Conservation (phyloP, 2,113 vertebrate species). For the Lontra canadensis region DNA sequence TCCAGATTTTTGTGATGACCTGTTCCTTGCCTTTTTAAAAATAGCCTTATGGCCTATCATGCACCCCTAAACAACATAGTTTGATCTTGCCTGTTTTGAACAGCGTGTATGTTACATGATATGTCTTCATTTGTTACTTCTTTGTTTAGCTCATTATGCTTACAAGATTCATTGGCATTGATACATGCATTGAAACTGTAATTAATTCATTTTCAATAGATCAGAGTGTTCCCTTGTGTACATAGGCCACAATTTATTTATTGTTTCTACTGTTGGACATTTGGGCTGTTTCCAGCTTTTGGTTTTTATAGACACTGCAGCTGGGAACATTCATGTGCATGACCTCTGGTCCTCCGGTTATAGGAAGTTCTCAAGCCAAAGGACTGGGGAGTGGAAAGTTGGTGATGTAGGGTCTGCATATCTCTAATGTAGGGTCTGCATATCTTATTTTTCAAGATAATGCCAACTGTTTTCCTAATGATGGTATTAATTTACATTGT, state of each 20-base stretch:
- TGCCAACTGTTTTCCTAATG: not conserved
- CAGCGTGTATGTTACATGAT: not conserved
- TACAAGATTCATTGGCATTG: not conserved
- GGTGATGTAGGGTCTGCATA: not conserved
- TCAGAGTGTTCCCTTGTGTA: not conserved
- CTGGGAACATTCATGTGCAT: not conserved
- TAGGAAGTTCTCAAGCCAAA: not conserved
- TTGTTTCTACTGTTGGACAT: not conserved
- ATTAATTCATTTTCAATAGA: conserved; percentile 40
- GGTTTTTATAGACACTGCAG: not conserved
- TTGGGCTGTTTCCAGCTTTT: conserved; percentile 7
- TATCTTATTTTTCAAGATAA: not conserved
- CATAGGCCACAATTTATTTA: not conserved
- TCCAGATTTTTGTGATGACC: not conserved
- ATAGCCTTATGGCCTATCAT: not conserved
- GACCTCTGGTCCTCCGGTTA: not conserved
- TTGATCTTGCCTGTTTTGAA: not conserved
- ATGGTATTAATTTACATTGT: not conserved
- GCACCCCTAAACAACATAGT: not conserved
- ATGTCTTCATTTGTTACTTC: conserved; percentile 6
- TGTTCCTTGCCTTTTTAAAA: not conserved
- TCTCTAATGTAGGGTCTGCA: not conserved
- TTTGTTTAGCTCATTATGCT: not conserved
- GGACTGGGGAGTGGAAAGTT: not conserved
- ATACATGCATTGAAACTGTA: not conserved